A percentile compares a stretch with the other conserved stretches of the same genome.
These are phyloP conservation scores for Pomatostomus ruficeps DNA, from an alignment of 2,113 vertebrate species.

Conservation along the genomic window DNA sequence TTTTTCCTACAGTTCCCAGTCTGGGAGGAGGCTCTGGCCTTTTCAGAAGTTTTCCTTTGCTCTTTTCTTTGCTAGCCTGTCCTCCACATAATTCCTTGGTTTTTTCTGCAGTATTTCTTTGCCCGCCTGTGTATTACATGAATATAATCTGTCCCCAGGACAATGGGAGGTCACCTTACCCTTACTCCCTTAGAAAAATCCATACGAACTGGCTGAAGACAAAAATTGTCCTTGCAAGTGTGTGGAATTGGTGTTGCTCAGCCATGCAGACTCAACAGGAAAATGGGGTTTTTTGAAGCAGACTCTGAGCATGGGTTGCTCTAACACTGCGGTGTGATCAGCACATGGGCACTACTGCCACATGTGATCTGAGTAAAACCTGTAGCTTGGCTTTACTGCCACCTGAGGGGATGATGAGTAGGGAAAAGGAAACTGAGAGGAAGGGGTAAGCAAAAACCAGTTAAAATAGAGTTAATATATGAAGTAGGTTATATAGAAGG, in stretches of 20 bases:
- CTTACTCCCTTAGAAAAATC: neutral
- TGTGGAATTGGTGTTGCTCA: neutral
- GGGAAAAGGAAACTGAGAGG: neutral
- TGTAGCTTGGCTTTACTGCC: neutral
- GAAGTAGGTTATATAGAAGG: neutral
- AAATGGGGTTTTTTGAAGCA: neutral
- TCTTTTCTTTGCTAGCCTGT: neutral
- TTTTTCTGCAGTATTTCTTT: neutral
- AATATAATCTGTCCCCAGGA: neutral
- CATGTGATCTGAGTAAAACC: neutral
- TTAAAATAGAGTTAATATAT: neutral
- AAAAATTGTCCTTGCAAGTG: neutral
- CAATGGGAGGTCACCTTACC: neutral
- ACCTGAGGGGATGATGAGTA: neutral
- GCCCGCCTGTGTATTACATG: neutral
- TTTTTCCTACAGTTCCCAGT: neutral
- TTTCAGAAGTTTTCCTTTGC: neutral
- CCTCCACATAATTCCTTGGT: neutral
- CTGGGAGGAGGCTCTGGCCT: neutral
- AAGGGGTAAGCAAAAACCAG: neutral
- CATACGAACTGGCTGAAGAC: neutral
- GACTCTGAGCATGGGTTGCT: neutral
- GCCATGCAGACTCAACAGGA: neutral
- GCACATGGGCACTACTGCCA: neutral
- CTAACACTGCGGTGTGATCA: neutral